phyloP scores from a whole-genome alignment of 2,113 vertebrate species.

The Hiodon alosoides region DNA sequence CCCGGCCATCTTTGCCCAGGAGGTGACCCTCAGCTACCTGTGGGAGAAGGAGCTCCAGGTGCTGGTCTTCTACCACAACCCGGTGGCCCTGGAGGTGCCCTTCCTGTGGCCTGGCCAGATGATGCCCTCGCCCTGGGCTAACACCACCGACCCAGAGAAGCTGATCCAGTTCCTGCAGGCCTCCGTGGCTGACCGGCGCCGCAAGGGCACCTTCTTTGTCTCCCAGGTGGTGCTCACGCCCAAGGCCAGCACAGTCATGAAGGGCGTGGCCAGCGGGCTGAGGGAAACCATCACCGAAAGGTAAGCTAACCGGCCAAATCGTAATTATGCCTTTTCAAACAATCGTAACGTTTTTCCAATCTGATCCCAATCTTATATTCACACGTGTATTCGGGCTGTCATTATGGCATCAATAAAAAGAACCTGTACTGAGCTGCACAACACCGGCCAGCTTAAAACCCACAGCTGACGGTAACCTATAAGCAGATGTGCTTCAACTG shows the following conservation, averaged over 20 bases:
- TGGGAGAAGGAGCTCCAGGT: constrained; percentile 97
- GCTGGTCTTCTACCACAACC: constrained; percentile 93
- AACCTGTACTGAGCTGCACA: too few relatives aligned
- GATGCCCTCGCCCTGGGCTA: constrained; percentile 96
- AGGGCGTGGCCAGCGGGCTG: constrained; percentile 89
- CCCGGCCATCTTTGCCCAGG: constrained; percentile 90
- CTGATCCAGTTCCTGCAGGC: constrained; percentile 92
- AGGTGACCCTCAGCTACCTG: constrained; percentile 88
- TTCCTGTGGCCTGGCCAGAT: constrained; percentile 98
- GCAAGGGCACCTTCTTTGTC: constrained; percentile 94
- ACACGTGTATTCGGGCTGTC: too few relatives aligned
- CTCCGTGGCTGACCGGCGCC: constrained; percentile 86
- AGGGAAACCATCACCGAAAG: constrained; percentile 97
- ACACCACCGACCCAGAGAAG: constrained; percentile 95
- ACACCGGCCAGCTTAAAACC: too few relatives aligned
- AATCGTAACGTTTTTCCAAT: too few relatives aligned
- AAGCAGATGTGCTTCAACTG: too few relatives aligned
- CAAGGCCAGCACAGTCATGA: constrained; percentile 96
- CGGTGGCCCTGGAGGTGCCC: constrained; percentile 87
- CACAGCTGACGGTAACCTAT: too few relatives aligned
- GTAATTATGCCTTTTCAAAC: neutral
- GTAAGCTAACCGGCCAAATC: constrained; percentile 51
- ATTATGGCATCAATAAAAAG: too few relatives aligned
- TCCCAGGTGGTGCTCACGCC: constrained; percentile 96
- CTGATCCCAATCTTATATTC: too few relatives aligned